Evolutionary conservation across 1,140 invertebrate genomes (phyloP), one percentile per base, ranked within the genome.

Genomic region (Riptortus pedestris): DNA sequence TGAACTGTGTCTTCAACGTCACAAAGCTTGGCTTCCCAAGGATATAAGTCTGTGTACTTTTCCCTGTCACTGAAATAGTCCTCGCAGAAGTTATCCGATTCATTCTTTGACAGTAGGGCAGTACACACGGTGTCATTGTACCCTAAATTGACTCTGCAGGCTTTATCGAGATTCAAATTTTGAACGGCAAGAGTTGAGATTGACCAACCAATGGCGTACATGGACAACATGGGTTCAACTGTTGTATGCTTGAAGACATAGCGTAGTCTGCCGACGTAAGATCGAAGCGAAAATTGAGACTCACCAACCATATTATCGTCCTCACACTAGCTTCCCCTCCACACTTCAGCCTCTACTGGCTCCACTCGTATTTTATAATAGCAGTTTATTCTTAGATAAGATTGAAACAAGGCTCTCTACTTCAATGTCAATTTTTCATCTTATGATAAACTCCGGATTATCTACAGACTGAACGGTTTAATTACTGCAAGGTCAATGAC

Each of bases 81-180:
- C 43, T 82, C 79, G 0, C 82, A 77, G 66, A 86, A 87, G 9
- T 74, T 78, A 60, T 38, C 31, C 31, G 31, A 5, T 14, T 38
- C 31, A 5, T 38, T 14, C 31, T 38, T 38, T 5, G 31, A 5
- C 31, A 38, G 31, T 9, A 91, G 72, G 0, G 86, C 84, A 66
- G 84, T 81, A 72, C 89, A 91, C 0, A 90, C 77, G 61, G 83
- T 79, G 47, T 82, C 79, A 0, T 82, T 77, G 66, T 86, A 87
- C 11, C 74, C 78, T 59, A 91, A 78, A 74, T 91, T 91, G 0
- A 91, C 86, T 64, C 86, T 75, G 70, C 89, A 91, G 0, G 88
- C 88, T 73, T 90, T 90, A 72, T 91, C 88, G 68, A 91, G 77
- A 69, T 88, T 89, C n/a, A 91, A 76, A 74, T 91, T 90, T 73